Conservation (phyloP, 2,797 vertebrate species). For the Notolepis coatsorum region DNA sequence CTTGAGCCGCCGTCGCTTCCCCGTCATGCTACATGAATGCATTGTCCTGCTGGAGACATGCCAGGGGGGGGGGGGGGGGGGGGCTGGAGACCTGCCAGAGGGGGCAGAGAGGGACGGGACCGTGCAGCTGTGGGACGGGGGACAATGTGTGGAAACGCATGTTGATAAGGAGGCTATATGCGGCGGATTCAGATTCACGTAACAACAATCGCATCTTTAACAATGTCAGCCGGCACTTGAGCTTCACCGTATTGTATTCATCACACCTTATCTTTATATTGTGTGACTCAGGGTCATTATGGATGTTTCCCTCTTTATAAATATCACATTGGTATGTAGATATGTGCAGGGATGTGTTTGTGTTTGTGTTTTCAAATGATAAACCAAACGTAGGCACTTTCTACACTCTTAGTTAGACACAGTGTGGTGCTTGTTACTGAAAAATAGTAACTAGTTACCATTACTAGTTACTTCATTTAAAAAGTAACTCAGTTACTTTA, state of each 20-base stretch:
- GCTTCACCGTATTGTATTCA: constrained; percentile 7
- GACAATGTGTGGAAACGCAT: constrained; percentile 80
- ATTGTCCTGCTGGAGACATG: constrained; percentile 30
- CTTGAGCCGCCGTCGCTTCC: constrained; percentile 45
- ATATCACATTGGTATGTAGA: too few relatives aligned
- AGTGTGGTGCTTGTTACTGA: too few relatives aligned
- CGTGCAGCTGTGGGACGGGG: constrained; percentile 37
- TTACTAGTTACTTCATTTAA: too few relatives aligned
- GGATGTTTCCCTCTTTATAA: constrained; percentile 9
- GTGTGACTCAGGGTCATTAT: constrained; percentile 18
- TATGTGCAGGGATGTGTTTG: neutral
- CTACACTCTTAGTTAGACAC: too few relatives aligned
- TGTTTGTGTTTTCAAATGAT: too few relatives aligned
- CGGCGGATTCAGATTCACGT: constrained; percentile 18
- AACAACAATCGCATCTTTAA: constrained; percentile 48
- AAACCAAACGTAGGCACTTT: too few relatives aligned
- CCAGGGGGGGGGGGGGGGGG: too few relatives aligned
- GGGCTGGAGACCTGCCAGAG: constrained; percentile 43
- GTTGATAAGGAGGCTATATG: constrained; percentile 59
- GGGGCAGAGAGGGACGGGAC: too few relatives aligned
- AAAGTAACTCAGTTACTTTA: too few relatives aligned
- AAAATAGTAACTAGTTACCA: too few relatives aligned
- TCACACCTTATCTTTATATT: constrained; percentile 35
- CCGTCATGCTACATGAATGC: constrained; percentile 44
- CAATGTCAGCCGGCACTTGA: constrained; percentile 43